Percentiles rank a stretch among this genome's conserved stretches.
These are phyloP conservation scores for Malacoraja senta DNA, from an alignment of 2,797 vertebrate genomes.

Conservation along the genomic window DNA sequence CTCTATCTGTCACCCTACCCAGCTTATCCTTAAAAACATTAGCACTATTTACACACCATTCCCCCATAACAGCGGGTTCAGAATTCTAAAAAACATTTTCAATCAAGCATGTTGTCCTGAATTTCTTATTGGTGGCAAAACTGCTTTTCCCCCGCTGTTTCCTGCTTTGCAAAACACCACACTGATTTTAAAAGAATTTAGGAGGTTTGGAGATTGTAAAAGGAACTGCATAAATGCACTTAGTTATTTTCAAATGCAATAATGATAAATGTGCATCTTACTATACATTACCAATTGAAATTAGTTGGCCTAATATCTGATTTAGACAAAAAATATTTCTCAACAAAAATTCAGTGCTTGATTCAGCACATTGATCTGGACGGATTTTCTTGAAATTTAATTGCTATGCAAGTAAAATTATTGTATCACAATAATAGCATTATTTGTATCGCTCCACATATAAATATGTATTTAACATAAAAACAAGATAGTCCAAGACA, in stretches of 20 bases:
- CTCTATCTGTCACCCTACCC: not conserved
- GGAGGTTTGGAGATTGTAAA: not conserved
- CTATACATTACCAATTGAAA: not conserved
- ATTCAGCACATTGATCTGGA: not conserved
- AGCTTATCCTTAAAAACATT: not conserved
- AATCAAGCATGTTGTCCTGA: not conserved
- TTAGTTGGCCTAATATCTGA: not conserved
- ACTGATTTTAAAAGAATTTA: not conserved
- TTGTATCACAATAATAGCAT: not conserved
- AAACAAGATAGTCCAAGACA: not conserved
- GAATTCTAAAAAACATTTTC: not conserved
- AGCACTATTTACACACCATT: not conserved
- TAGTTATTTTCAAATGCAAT: not conserved
- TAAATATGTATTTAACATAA: not conserved
- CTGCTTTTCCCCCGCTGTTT: not conserved
- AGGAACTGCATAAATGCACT: not conserved
- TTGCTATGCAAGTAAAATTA: not conserved
- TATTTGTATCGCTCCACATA: not conserved
- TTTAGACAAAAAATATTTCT: not conserved
- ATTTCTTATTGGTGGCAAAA: not conserved
- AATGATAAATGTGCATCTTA: not conserved
- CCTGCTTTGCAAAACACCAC: not conserved
- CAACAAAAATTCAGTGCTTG: not conserved
- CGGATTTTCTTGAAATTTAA: not conserved
- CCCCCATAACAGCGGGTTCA: not conserved